phyloP scores from a whole-genome alignment of 2,888 invertebrate species.

The Dilophus febrilis region DNA sequence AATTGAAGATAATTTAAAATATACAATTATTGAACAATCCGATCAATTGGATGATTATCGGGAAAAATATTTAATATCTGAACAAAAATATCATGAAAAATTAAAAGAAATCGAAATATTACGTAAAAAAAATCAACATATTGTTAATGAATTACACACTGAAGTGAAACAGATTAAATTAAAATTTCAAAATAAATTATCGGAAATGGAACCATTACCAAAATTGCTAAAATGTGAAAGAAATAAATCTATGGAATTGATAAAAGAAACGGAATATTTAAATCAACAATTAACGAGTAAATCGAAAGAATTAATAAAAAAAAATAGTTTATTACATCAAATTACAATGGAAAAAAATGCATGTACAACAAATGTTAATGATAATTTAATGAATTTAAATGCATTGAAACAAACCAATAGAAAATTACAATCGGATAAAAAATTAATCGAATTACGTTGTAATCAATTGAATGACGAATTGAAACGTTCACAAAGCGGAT shows the following conservation, averaged over 20 bases:
- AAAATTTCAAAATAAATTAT: conserved; percentile 20
- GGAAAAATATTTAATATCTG: conserved; percentile 22
- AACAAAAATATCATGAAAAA: conserved; percentile 25
- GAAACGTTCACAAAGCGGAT: conserved; percentile 18
- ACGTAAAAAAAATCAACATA: conserved; percentile 19
- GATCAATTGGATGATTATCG: conserved; percentile 22
- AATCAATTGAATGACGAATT: conserved; percentile 16
- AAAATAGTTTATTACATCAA: conserved; percentile 23
- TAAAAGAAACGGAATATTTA: conserved; percentile 20
- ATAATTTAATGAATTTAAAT: conserved; percentile 2
- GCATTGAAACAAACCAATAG: background rate
- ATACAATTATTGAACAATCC: conserved; percentile 16
- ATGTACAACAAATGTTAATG: conserved; percentile 6
- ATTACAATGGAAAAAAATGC: conserved; percentile 23
- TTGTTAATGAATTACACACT: conserved; percentile 26
- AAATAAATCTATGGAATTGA: conserved; percentile 19
- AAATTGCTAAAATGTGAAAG: conserved; percentile 21
- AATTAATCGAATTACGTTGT: conserved; percentile 2
- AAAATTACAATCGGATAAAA: background rate
- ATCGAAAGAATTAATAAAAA: conserved; percentile 17
- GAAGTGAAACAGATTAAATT: conserved; percentile 22
- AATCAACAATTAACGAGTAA: conserved; percentile 20
- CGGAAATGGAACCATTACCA: conserved; percentile 21
- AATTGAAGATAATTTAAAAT: no score
- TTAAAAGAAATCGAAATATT: conserved; percentile 24